Base-by-base conservation (phyloP, 2,797 vertebrate species). In the Knipowitschia caucasica region DNA sequence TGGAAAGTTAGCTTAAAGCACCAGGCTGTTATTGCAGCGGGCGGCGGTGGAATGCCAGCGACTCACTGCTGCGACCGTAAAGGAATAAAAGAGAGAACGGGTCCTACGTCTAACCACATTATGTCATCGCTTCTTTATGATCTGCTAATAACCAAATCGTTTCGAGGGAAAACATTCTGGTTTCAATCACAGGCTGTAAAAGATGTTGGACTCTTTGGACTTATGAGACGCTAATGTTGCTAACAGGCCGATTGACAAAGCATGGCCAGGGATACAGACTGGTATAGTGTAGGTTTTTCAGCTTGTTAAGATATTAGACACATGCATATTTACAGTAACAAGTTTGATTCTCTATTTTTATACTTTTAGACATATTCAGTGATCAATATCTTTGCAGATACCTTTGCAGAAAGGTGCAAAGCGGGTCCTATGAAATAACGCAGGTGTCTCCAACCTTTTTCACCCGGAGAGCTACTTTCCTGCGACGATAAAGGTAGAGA, bases 1-100 rank as follows among this genome's bases (percentile, higher is more conserved):
- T 66, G 70, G 54, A 71, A 69, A 86, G 83, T 88, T 88, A 87
- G 73, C 86, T 87, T 86, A 82, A 86, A 88, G 82, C 72, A 65
- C 82, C 71, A 77, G 78, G 79, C 75, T 86, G 84, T 88, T 88
- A 88, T 88, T 89, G 77, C 82, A 86, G 84, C 56, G 72, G 82
- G 82, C 58, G 71, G 78, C 73, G 63, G 56, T 75, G 84, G 82
- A 88, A 88, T 88, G 81, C 58, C 49, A 73, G 7, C 73, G 59
- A 25, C 69, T 73, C 69, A 70, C 70, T 71, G 21, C 67, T 57
- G 30, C n/a, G 26, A 83, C 81, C 75, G 69, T n/a, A 52, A 69
- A 75, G 75, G 53, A 36, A 12, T 47, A 47, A 47, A 23, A 45
- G 45, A 47, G 58, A 53, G 58, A 30, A 49, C 45, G 64, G 53